Evolutionary conservation across 2,888 invertebrate species (phyloP), one percentile per base, ranked within the genome.

Genomic region (Sepiola atlantica): DNA sequence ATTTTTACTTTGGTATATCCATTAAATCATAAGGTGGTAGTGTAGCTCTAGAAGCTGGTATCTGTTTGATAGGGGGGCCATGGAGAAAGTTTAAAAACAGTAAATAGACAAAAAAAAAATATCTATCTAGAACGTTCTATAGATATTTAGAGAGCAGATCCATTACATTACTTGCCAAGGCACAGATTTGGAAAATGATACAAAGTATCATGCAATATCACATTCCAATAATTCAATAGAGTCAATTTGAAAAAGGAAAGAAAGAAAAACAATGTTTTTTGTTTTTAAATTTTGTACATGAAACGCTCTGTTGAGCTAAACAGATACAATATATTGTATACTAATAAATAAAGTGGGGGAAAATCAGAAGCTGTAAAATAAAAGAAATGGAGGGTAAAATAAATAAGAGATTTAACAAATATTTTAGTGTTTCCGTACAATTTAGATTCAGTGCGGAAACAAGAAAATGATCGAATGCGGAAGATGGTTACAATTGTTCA

Each of bases 141-240:
- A 77, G 16, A 32, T n/a, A n/a, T 77, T 77, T n/a, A 77, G 77
- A 77, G 77, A 77, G 77, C 77, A 77, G 77, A 77, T 77, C 77
- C n/a, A 32, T 77, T 77, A 77, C 77, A 77, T 77, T n/a, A 32
- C 77, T 77, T 77, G 77, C 77, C 77, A 77, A 77, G 77, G 77
- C 77, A 77, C 32, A 32, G 32, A 77, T 21, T 77, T 77, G 77
- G 77, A 77, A 77, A 77, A 77, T 77, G 77, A 77, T 77, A 77
- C 18, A 18, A 32, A 77, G 77, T 77, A 77, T 77, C 77, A 77
- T 77, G 77, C 77, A 77, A 77, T 77, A 77, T 77, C 77, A 77
- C 77, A 77, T 77, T 77, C 77, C 77, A 77, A 77, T 77, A 77
- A 77, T 77, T 77, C 77, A 77, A 77, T 77, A 77, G 77, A 77